phyloP scores from a whole-genome alignment of 1,140 invertebrate genomes.

The Cyclargus thomasi region DNA sequence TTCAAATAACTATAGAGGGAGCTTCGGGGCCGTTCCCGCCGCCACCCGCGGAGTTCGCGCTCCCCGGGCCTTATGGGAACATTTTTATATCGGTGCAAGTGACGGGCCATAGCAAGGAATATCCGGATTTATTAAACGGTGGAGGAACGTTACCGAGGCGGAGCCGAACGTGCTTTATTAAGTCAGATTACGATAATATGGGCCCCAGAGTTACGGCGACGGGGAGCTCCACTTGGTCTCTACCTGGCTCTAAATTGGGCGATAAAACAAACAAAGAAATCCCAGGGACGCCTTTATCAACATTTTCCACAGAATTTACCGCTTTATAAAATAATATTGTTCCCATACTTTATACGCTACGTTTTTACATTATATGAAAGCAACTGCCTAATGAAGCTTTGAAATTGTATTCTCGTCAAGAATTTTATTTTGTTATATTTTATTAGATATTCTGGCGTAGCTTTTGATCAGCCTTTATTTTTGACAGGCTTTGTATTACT shows the following conservation, averaged over 20 bases:
- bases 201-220: constrained; percentile 90
- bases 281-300: constrained; percentile 45
- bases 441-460: background rate
- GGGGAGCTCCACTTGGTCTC: constrained; percentile 86
- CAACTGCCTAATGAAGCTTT: background rate
- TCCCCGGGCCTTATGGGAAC: constrained; percentile 64
- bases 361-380: background rate
- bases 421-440: background rate
- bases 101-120: constrained; percentile 64
- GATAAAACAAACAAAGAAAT: constrained; percentile 39
- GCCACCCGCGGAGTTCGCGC: constrained; percentile 64
- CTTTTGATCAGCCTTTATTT: constrained; percentile 1
- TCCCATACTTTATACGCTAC: background rate
- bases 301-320: constrained; percentile 67
- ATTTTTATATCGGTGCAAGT: constrained; percentile 72
- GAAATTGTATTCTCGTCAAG: background rate
- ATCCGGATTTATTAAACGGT: constrained; percentile 66
- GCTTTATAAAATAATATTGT: constrained; percentile 43
- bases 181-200: constrained; percentile 89
- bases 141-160: constrained; percentile 51
- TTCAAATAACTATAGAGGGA: constrained; percentile 86
- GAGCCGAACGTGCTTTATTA: constrained; percentile 58
- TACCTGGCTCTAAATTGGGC: constrained; percentile 78
- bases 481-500: background rate
- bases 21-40: constrained; percentile 71